phyloP scores from a whole-genome alignment of 2,888 invertebrate species.

The Conomelus anceps region DNA sequence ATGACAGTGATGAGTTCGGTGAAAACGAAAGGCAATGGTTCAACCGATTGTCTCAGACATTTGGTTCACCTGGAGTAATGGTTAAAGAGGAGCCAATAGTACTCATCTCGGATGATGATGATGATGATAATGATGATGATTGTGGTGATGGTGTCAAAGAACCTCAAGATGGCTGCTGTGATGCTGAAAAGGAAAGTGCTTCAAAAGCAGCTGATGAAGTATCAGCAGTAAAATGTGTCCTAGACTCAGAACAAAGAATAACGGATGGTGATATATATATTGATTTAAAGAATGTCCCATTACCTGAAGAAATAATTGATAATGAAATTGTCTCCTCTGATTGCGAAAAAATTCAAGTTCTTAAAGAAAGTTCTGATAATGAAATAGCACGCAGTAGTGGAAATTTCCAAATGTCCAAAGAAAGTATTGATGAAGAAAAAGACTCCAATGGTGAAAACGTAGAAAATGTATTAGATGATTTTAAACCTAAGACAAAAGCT shows the following conservation, averaged over 20 bases:
- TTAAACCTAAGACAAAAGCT: not conserved
- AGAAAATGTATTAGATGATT: not conserved
- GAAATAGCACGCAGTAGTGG: not conserved
- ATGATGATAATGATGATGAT: too few relatives aligned
- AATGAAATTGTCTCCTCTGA: not conserved
- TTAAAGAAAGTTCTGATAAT: not conserved
- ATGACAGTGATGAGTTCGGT: not conserved
- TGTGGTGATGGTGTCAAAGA: too few relatives aligned
- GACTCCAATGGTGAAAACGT: not conserved
- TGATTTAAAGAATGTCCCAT: not conserved
- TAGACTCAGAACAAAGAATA: not conserved
- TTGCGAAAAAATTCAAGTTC: slow-evolving; percentile 1
- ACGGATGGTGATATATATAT: not conserved
- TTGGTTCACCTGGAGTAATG: not conserved
- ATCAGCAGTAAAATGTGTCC: not conserved
- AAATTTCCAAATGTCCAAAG: not conserved
- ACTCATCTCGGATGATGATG: not conserved
- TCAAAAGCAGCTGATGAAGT: not conserved
- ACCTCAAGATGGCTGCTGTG: too few relatives aligned
- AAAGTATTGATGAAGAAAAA: not conserved
- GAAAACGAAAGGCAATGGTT: slow-evolving; percentile 1
- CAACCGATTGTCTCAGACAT: slow-evolving; percentile 5
- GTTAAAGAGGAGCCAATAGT: not conserved
- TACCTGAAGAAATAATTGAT: not conserved
- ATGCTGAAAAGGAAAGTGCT: not conserved